A percentile compares a stretch with the other conserved stretches of the same genome.
Evolutionary conservation across 2,797 vertebrate species (phyloP).

Genomic region (Rhinogobio ventralis): DNA sequence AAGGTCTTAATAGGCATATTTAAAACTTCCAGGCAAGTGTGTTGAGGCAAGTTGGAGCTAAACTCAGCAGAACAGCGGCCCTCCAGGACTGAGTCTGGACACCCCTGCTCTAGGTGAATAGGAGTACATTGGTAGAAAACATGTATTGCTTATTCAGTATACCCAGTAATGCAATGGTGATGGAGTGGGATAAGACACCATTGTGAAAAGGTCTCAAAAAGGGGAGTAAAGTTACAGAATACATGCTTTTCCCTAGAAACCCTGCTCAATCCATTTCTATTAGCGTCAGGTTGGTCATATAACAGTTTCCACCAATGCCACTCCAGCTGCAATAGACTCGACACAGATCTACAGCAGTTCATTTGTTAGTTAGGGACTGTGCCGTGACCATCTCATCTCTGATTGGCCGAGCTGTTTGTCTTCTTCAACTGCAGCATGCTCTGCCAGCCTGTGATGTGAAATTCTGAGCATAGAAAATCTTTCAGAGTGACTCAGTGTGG

Average conservation of each 20-base stretch:
- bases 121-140: slow-evolving; percentile 29
- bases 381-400: not conserved
- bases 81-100: not conserved
- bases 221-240: slow-evolving; percentile 17
- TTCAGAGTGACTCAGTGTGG: not conserved
- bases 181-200: slow-evolving; percentile 18
- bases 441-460: not conserved
- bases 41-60: not conserved
- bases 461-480: not conserved
- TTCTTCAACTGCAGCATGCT: not conserved
- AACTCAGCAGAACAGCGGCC: not conserved
- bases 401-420: not conserved
- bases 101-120: not conserved
- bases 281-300: slow-evolving; percentile 5
- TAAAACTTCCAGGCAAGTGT: too few species aligned
- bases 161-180: slow-evolving; percentile 29
- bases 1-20: too few species aligned
- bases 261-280: slow-evolving; percentile 10
- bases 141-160: slow-evolving; percentile 7
- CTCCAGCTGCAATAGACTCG: slow-evolving; percentile 5
- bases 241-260: slow-evolving; percentile 5
- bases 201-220: slow-evolving; percentile 14
- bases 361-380: not conserved
- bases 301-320: not conserved
- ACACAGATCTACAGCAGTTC: not conserved